Conservation (phyloP, 2,113 vertebrate species). For the Onychostruthus taczanowskii region DNA sequence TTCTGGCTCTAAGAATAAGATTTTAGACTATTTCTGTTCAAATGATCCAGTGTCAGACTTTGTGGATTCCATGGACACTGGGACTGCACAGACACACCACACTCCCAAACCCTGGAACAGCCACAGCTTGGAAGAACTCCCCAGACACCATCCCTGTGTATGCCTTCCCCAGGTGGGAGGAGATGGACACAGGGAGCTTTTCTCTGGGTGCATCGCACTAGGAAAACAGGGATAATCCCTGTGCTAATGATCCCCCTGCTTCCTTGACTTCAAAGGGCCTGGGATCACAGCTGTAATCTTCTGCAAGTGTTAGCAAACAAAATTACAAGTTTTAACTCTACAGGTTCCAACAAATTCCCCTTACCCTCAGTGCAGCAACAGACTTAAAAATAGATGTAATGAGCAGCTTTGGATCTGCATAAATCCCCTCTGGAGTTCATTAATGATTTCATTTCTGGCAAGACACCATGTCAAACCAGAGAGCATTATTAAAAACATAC, state of each 20-base stretch:
- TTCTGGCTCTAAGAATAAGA: neutral
- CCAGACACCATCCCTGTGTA: rapidly evolving
- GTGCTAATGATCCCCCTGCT: conserved; percentile 28
- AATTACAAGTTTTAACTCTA: conserved; percentile 43
- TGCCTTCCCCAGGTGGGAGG: neutral
- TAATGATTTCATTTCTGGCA: conserved; percentile 52
- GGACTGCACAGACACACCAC: neutral
- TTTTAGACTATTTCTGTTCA: neutral
- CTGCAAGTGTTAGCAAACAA: conserved; percentile 56
- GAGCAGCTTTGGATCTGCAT: conserved; percentile 26
- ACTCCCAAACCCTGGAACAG: neutral
- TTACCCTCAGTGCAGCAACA: neutral
- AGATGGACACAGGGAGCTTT: neutral
- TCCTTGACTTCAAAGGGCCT: conserved; percentile 43
- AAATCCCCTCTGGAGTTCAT: conserved; percentile 38
- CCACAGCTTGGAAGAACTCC: neutral
- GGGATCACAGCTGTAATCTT: conserved; percentile 17
- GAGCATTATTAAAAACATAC: conserved; percentile 31
- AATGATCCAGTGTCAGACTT: neutral
- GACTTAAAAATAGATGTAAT: conserved; percentile 44
- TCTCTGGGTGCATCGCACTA: neutral
- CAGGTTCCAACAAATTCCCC: conserved; percentile 55
- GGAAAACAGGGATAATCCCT: conserved; percentile 25
- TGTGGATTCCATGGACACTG: neutral
- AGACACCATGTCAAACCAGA: neutral